Base-by-base conservation (phyloP, 2,888 invertebrate genomes). In the Campaea margaritaria region DNA sequence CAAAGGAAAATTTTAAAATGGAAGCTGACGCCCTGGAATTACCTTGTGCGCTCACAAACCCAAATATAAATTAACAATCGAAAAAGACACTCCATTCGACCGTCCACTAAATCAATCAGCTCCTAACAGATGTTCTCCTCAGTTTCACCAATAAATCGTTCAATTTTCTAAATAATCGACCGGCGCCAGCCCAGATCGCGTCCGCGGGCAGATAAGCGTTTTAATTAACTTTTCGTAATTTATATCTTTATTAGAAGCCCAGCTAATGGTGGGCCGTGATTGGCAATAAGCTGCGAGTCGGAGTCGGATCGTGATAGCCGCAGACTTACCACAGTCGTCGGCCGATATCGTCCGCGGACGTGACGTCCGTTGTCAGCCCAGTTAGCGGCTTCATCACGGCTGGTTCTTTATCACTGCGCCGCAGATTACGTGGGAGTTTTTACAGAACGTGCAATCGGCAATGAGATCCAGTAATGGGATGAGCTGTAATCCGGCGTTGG, bases 141-240 rank as follows among this genome's bases (percentile, higher is more conserved):
- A 65, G 78, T 82, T 84, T 85, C 83, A 68, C 78, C 78, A 72
- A 86, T 87, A 89, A 87, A 87, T 88, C 84, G 78, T 83, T 83
- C 79, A 84, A 85, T 87, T 84, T 85, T 82, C 83, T 82, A 80
- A 81, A 79, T 76, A 79, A 78, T 69, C 74, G 70, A 73, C 68
- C 69, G 64, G 70, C 72, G 73, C 74, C 38, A 13, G 67, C 69
- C 59, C 64, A 60, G 69, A 71, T 76, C 77, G 72, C 74, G 73
- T 76, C 75, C 80, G 74, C 79, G 78, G 60, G 68, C 57, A 80
- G 89, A 88, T 89, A 89, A 88, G 81, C 82, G 80, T 83, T 89
- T 89, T 91, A 91, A 91, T 91, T 89, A 90, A 88, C 81, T 88
- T 90, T 88, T 86, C 79, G 84, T 87, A 86, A 89, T 89, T 89